phyloP scores from a whole-genome alignment of 2,888 invertebrate species.

The Phortica magna region DNA sequence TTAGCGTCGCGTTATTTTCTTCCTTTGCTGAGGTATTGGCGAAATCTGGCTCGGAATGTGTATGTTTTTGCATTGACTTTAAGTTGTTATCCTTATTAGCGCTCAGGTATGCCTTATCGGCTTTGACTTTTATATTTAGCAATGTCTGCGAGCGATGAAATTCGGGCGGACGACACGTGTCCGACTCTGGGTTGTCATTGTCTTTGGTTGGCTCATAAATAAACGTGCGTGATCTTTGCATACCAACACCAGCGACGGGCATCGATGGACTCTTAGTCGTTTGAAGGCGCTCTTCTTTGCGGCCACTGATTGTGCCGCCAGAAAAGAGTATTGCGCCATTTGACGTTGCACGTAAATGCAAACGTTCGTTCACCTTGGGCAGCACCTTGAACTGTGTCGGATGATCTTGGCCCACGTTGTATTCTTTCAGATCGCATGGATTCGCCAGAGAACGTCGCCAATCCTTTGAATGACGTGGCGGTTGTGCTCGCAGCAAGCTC shows the following conservation, averaged over 20 bases:
- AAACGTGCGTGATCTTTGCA: conserved; percentile 62
- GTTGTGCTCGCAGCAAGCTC: conserved; percentile 31
- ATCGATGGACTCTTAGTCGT: neutral
- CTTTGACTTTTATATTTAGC: conserved; percentile 47
- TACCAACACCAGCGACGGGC: conserved; percentile 19
- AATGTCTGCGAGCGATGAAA: conserved; percentile 61
- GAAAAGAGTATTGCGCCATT: conserved; percentile 90
- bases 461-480: conserved; percentile 43
- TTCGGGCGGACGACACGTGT: conserved; percentile 26
- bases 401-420: conserved; percentile 23
- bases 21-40: conserved; percentile 37
- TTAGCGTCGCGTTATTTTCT: conserved; percentile 29
- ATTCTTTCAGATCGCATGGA: conserved; percentile 38
- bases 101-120: conserved; percentile 44
- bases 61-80: conserved; percentile 54
- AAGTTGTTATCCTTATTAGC: conserved; percentile 43
- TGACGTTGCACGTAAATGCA: conserved; percentile 85
- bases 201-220: conserved; percentile 49
- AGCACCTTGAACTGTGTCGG: conserved; percentile 81
- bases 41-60: conserved; percentile 86
- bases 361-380: conserved; percentile 82
- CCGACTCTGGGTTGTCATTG: neutral
- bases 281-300: conserved; percentile 74
- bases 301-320: conserved; percentile 89
- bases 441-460: conserved; percentile 52